Conservation (phyloP, 2,797 vertebrate genomes). For the Spea hammondii region DNA sequence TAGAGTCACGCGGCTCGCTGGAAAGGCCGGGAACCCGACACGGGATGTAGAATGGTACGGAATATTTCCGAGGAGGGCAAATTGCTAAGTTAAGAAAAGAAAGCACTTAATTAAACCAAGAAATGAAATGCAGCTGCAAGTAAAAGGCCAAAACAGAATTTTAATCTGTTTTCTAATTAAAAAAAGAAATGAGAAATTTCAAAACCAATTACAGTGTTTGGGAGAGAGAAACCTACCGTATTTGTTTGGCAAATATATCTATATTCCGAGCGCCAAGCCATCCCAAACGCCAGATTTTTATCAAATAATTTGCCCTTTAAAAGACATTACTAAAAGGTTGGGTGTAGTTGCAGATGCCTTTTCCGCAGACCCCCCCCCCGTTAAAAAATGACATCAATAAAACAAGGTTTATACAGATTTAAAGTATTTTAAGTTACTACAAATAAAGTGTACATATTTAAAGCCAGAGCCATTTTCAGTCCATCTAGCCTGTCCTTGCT, state of each 20-base stretch:
- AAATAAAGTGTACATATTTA: no score
- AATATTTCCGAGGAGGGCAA: neutral
- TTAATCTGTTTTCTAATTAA: slow-evolving; percentile 45
- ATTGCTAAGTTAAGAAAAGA: slow-evolving; percentile 14
- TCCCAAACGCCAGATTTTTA: neutral
- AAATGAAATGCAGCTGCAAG: slow-evolving; percentile 39
- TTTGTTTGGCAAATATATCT: slow-evolving; percentile 40
- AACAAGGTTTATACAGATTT: no score
- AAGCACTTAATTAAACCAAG: slow-evolving; percentile 44
- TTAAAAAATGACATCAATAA: no score
- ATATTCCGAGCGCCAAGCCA: neutral
- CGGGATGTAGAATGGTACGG: no score
- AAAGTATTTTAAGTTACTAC: no score
- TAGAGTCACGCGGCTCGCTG: no score
- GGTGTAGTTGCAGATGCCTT: neutral
- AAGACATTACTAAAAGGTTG: neutral
- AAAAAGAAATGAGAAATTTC: slow-evolving; percentile 48
- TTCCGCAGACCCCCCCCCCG: no score
- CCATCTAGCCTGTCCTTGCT: no score
- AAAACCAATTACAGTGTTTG: slow-evolving; percentile 38
- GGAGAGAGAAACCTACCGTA: slow-evolving; percentile 4
- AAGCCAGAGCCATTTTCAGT: no score
- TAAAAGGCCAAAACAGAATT: slow-evolving; percentile 46
- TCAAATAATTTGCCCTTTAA: neutral
- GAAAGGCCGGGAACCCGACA: no score